A percentile compares a stretch with the other conserved stretches of the same genome.
Evolutionary conservation across 2,888 invertebrate species (phyloP).

Genomic region (Anthophora plumipes): DNA sequence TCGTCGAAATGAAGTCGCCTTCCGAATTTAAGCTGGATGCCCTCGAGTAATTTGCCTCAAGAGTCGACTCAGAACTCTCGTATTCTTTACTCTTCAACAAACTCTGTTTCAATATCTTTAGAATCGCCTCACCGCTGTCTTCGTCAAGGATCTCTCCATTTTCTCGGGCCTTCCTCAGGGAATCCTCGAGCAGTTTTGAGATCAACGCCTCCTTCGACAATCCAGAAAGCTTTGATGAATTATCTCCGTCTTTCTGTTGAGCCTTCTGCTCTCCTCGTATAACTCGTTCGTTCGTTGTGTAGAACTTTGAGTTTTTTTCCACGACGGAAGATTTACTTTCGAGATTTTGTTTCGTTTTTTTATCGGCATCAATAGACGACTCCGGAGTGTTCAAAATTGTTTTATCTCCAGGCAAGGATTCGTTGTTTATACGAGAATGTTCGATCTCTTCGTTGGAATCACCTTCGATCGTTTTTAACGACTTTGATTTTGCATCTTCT

Average conservation of each 20-base stretch:
- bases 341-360: constrained; percentile 18
- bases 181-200: constrained; percentile 82
- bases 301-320: constrained; percentile 30
- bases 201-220: constrained; percentile 79
- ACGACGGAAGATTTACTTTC: constrained; percentile 28
- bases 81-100: constrained; percentile 79
- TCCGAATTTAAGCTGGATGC: constrained; percentile 77
- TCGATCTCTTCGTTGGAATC: constrained; percentile 15
- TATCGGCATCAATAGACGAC: constrained; percentile 25
- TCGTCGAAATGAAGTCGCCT: constrained; percentile 79
- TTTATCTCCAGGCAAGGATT: neutral
- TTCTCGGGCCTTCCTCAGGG: constrained; percentile 79
- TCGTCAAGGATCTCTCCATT: constrained; percentile 82
- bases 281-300: constrained; percentile 7
- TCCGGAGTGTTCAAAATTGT: neutral
- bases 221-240: constrained; percentile 36
- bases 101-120: constrained; percentile 82
- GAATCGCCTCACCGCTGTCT: constrained; percentile 81
- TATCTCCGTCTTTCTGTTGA: constrained; percentile 49
- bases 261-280: constrained; percentile 38
- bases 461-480: neutral
- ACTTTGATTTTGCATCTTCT: constrained; percentile 32
- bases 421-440: neutral
- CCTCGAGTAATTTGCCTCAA: constrained; percentile 76
- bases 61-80: constrained; percentile 77